Conservation (phyloP, 23 tunicate genomes). For the Styela plicata region DNA sequence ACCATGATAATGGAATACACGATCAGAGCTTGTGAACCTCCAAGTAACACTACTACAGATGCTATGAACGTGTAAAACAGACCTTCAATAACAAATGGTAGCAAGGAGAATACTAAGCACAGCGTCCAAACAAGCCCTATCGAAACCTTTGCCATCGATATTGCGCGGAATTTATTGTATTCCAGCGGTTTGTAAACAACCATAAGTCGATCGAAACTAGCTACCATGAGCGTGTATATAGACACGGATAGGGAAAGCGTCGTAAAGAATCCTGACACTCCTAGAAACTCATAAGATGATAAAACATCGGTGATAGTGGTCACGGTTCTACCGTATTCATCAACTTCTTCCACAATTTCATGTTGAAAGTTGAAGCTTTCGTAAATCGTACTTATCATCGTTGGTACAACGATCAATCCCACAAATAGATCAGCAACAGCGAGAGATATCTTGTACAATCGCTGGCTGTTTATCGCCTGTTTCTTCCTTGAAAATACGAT, state of each 20-base stretch:
- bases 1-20: constrained; percentile 25
- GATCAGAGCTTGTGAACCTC: constrained; percentile 12
- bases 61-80: constrained; percentile 24
- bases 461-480: neutral
- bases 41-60: constrained; percentile 22
- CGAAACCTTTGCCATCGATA: neutral
- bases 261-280: constrained; percentile 48
- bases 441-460: neutral
- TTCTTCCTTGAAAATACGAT: neutral
- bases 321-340: neutral
- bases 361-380: neutral
- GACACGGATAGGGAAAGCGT: constrained; percentile 36
- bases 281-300: neutral
- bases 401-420: neutral
- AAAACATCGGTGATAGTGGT: neutral
- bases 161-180: constrained; percentile 5
- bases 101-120: constrained; percentile 5
- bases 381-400: neutral
- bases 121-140: constrained; percentile 12
- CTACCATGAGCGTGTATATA: constrained; percentile 36
- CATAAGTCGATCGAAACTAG: constrained; percentile 42
- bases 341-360: neutral
- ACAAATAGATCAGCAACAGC: constrained; percentile 1
- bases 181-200: constrained; percentile 34
- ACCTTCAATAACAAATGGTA: constrained; percentile 10